Evolutionary conservation across 2,113 vertebrate genomes (phyloP), one percentile per base, ranked within the genome.

Genomic region (Collichthys lucidus): DNA sequence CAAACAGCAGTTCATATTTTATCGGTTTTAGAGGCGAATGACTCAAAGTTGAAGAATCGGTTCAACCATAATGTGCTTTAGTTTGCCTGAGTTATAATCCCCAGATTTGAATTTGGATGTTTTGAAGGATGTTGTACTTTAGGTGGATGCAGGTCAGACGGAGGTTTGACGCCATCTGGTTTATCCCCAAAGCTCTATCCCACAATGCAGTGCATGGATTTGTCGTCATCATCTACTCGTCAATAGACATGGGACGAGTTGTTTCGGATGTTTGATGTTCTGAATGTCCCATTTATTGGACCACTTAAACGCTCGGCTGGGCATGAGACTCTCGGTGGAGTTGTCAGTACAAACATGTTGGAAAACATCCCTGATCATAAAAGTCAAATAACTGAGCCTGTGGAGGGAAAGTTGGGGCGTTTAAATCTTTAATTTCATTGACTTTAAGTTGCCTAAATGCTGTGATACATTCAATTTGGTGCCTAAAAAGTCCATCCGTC

Each of bases 31-130:
- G 5, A 8, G 4, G 17, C 11, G 16, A 49, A 62, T 5, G 50
- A 20, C 17, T 44, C 11, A 1, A 2, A 44, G 22, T 40, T 22
- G 2, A 22, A 8, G 6, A 60, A 24, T 2, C 17, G 16, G 11
- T 2, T 52, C 11, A 72, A 73, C 85, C 77, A 59, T 29, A 26
- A 68, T 60, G 77, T 83, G 53, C 67, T 83, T 83, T 83, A 79
- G 42, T 35, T 76, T 12, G 19, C 26, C 40, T 22, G 8, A 65
- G 19, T 22, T 46, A 24, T 9, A 47, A 47, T 46, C 0, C 2
- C 11, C 20, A 73, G 20, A 11, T 17, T 47, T 63, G 1, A 71
- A n/a, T 22, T 22, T 16, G 44, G 24, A 11, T 60, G 40, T 66
- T 55, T 66, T 42, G n/a, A 53, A 15, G 42, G 24, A 12, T 0